These are phyloP conservation scores for Pseudolycoriella hygida DNA, from an alignment of 2,888 invertebrate species.

Conservation along the genomic window DNA sequence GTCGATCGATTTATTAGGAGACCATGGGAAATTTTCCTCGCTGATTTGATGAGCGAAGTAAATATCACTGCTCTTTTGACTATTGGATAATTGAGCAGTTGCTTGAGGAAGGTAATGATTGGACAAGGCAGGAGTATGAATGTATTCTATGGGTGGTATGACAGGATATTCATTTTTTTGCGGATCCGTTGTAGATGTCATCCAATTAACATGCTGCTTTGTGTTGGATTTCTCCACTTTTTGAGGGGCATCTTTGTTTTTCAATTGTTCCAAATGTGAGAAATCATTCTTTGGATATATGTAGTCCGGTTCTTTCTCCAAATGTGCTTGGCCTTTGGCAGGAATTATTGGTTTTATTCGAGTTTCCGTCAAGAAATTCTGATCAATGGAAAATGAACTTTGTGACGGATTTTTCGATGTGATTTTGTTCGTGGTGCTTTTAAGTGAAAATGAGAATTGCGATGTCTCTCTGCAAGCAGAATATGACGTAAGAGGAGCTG, in stretches of 20 bases:
- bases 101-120: not conserved
- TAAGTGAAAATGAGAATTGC: not conserved
- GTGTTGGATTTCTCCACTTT: no score
- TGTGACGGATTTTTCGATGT: constrained; percentile 8
- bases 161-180: not conserved
- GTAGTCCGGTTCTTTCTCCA: no score
- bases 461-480: not conserved
- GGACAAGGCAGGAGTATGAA: not conserved
- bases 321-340: no score
- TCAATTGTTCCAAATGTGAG: no score
- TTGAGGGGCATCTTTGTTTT: no score
- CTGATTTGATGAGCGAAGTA: not conserved
- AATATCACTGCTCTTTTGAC: not conserved
- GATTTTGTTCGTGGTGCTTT: not conserved
- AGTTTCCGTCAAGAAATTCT: no score
- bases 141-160: not conserved
- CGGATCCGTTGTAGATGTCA: constrained; percentile 8
- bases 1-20: not conserved
- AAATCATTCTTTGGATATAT: no score
- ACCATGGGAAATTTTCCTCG: not conserved
- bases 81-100: not conserved
- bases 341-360: no score
- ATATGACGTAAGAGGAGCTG: not conserved
- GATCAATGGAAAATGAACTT: not conserved
- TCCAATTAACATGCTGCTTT: constrained; percentile 14